Percentiles rank a stretch among this genome's conserved stretches.
These are phyloP conservation scores for Propsilocerus akamusi DNA, from an alignment of 1,140 invertebrate species.

Conservation along the genomic window DNA sequence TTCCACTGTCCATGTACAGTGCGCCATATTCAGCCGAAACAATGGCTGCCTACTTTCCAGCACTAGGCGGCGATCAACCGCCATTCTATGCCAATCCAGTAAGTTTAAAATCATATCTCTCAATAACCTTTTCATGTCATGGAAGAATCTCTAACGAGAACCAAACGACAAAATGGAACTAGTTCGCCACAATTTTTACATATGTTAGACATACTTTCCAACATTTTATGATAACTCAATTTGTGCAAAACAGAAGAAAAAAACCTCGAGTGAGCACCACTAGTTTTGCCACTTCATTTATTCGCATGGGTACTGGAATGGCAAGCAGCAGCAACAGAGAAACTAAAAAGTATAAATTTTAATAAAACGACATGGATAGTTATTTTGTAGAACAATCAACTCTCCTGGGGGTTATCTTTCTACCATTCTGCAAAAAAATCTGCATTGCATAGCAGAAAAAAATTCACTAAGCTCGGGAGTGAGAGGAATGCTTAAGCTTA, in stretches of 20 bases:
- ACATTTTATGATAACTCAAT: conserved; percentile 4
- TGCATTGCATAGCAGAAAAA: neutral
- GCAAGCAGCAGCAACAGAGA: too few relatives aligned
- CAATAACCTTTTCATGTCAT: too few relatives aligned
- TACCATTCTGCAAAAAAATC: neutral
- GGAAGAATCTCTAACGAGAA: too few relatives aligned
- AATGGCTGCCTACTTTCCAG: conserved; percentile 65
- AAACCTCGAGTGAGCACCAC: too few relatives aligned
- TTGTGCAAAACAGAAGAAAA: too few relatives aligned
- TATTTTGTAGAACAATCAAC: conserved; percentile 3
- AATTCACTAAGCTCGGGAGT: neutral
- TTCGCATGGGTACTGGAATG: too few relatives aligned
- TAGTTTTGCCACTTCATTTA: too few relatives aligned
- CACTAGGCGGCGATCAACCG: conserved; percentile 56
- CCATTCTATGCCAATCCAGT: conserved; percentile 67
- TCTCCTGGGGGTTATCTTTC: conserved; percentile 1
- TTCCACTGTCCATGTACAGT: conserved; percentile 56
- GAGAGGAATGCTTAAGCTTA: conserved; percentile 1
- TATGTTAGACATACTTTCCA: neutral
- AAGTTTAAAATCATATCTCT: conserved; percentile 26
- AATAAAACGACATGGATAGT: conserved; percentile 3
- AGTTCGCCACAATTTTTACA: conserved; percentile 1
- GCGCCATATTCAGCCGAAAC: conserved; percentile 49
- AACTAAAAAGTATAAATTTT: conserved; percentile 2
- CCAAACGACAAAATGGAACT: too few relatives aligned